Evolutionary conservation across 53 echinoderm and acorn worm species (phyloP).

Genomic region (Patiria pectinifera): DNA sequence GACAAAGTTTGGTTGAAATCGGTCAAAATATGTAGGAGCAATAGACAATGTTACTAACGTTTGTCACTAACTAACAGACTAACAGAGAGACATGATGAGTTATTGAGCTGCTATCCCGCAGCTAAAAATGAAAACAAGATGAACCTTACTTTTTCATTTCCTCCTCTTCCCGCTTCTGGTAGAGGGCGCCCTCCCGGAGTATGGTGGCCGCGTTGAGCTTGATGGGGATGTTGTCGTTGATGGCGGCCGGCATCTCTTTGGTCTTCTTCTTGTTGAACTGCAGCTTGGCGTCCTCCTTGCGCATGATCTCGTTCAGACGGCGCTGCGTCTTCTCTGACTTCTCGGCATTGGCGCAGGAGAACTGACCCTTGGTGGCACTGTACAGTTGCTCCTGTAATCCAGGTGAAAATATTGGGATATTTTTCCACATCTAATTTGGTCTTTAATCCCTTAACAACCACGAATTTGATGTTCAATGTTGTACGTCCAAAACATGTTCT

Average conservation of each 20-base stretch:
- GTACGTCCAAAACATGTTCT: too few relatives aligned
- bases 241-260: constrained; percentile 67
- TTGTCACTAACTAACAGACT: too few relatives aligned
- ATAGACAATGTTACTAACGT: too few relatives aligned
- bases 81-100: too few relatives aligned
- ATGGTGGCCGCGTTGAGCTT: constrained; percentile 96
- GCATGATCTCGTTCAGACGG: constrained; percentile 73
- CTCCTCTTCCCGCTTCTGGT: constrained; percentile 92
- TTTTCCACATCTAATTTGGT: not conserved
- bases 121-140: not conserved
- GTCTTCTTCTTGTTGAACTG: constrained; percentile 95
- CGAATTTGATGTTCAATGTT: too few relatives aligned
- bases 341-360: constrained; percentile 87
- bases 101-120: too few relatives aligned
- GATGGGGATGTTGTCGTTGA: constrained; percentile 83
- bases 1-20: too few relatives aligned
- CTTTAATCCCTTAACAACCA: not conserved
- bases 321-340: constrained; percentile 82
- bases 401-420: not conserved
- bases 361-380: constrained; percentile 89
- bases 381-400: constrained; percentile 83
- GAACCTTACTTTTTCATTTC: constrained; percentile 87
- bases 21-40: too few relatives aligned
- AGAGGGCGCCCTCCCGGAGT: constrained; percentile 92
- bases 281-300: constrained; percentile 83